Conservation (phyloP, 2,113 vertebrate genomes). For the Calonectris borealis region DNA sequence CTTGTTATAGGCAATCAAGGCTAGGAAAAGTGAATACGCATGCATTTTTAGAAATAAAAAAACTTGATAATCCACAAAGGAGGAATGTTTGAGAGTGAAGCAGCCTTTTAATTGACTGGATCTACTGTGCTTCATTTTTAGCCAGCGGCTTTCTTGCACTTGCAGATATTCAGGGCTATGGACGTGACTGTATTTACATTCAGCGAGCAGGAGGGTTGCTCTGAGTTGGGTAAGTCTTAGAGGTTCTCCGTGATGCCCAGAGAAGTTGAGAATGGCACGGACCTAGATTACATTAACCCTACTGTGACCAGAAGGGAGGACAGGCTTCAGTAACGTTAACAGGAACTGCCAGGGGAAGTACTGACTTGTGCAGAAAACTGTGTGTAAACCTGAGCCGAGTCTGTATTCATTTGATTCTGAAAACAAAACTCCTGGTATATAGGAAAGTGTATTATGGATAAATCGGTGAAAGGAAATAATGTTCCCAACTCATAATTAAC, state of each 20-base stretch:
- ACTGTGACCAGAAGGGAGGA: not conserved
- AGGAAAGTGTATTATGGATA: not conserved
- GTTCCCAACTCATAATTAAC: not conserved
- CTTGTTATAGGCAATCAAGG: not conserved
- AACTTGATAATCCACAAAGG: not conserved
- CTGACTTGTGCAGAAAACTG: not conserved
- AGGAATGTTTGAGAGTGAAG: not conserved
- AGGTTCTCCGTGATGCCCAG: not conserved
- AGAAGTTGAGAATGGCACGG: not conserved
- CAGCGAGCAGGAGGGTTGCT: not conserved
- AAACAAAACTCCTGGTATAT: not conserved
- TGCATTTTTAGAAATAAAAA: not conserved
- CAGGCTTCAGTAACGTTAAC: not conserved
- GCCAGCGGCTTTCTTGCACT: not conserved
- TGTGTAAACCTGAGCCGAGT: not conserved
- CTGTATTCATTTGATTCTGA: not conserved
- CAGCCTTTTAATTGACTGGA: not conserved
- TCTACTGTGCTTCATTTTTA: fast-evolving
- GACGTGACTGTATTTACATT: not conserved
- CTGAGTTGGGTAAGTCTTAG: not conserved
- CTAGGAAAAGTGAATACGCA: not conserved
- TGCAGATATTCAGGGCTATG: fast-evolving
- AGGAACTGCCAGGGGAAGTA: not conserved
- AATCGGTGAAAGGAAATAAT: not conserved
- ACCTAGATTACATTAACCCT: not conserved